phyloP scores from a whole-genome alignment of 2,113 vertebrate species.

The Lagenorhynchus albirostris region DNA sequence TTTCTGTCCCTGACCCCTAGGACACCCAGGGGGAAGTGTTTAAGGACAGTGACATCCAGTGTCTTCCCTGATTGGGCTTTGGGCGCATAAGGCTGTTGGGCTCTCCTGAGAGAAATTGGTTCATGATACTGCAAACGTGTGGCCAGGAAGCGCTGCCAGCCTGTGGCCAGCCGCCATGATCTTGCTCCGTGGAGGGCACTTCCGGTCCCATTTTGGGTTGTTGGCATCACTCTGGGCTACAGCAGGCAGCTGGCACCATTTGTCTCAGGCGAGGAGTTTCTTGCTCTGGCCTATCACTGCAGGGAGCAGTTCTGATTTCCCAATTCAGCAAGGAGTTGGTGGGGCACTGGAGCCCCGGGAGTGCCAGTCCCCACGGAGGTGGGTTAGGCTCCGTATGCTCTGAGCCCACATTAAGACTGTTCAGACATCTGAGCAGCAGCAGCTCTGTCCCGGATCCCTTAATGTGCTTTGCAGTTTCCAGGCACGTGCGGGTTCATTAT shows the following conservation, averaged over 20 bases:
- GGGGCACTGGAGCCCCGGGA: not conserved
- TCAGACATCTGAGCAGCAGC: conserved; percentile 31
- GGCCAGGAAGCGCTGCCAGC: not conserved
- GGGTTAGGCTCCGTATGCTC: conserved; percentile 34
- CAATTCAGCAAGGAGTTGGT: not conserved
- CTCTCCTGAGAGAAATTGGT: not conserved
- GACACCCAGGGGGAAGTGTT: not conserved
- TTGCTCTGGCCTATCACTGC: not conserved
- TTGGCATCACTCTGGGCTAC: not conserved
- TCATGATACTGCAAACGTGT: not conserved
- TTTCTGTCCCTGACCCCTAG: not conserved
- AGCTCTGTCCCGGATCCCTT: not conserved
- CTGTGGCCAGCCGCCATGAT: not conserved
- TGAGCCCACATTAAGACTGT: conserved; percentile 38
- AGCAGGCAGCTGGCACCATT: conserved; percentile 4
- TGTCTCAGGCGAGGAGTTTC: not conserved
- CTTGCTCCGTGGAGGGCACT: not conserved
- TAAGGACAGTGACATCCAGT: not conserved
- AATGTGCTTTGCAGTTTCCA: not conserved
- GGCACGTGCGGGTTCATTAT: not conserved
- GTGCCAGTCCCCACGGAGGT: not conserved
- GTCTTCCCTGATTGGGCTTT: not conserved
- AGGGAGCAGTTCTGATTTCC: conserved; percentile 20
- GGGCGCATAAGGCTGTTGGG: not conserved
- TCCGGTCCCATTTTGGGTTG: not conserved